Percentiles rank a stretch among this genome's conserved stretches.
These are phyloP conservation scores for Scaptomyza reducta DNA, from an alignment of 2,888 invertebrate genomes.

Conservation along the genomic window DNA sequence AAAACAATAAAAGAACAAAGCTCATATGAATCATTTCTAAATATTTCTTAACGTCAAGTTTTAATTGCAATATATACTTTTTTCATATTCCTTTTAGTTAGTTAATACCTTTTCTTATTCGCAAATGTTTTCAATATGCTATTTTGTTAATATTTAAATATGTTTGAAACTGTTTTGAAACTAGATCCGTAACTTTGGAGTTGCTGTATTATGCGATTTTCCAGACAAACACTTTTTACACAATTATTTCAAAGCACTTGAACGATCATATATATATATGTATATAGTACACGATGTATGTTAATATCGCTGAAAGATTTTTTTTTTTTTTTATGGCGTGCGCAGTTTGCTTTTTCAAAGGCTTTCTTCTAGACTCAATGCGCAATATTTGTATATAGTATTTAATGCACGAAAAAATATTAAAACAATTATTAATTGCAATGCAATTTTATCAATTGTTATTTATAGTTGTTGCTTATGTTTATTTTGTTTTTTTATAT, in stretches of 20 bases:
- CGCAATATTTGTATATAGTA: constrained; percentile 23
- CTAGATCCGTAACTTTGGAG: constrained; percentile 70
- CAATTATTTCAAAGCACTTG: constrained; percentile 47
- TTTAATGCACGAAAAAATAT: neutral
- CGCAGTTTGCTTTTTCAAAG: constrained; percentile 29
- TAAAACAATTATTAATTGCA: neutral
- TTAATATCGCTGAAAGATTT: constrained; percentile 36
- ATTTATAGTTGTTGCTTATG: neutral
- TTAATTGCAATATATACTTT: constrained; percentile 28
- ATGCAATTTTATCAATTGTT: neutral
- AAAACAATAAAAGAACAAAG: neutral
- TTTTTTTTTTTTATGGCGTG: neutral
- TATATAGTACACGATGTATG: constrained; percentile 13
- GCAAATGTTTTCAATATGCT: constrained; percentile 21
- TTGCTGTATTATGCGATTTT: constrained; percentile 25
- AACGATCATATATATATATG: constrained; percentile 22
- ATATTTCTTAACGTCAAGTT: neutral
- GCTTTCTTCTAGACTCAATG: constrained; percentile 27
- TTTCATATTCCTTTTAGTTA: neutral
- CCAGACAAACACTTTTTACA: constrained; percentile 33
- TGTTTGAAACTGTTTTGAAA: constrained; percentile 52
- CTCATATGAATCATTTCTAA: neutral
- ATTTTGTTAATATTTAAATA: constrained; percentile 17
- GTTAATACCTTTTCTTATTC: constrained; percentile 74
- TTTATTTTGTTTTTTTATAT: neutral